Base-by-base conservation (phyloP, 2,113 vertebrate genomes). In the Pantherophis guttatus region DNA sequence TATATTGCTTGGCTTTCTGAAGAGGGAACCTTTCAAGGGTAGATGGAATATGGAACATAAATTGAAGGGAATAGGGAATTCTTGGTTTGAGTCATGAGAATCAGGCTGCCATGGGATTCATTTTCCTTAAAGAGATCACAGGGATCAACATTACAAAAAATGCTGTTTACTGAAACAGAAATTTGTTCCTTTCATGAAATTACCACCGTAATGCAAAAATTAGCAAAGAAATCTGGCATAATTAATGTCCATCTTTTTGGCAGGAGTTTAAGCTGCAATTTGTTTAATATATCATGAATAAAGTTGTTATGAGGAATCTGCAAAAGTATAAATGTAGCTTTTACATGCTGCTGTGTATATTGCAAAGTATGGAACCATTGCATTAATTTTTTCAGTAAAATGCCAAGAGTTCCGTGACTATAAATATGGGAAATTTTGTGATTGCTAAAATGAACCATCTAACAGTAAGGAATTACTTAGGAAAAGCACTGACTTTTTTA, bases 221-320 rank as follows among this genome's bases (percentile, higher is more conserved):
- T 39, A 57, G 5, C 86, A 58, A n/a, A 90, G 17, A 75, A 52
- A 54, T 91, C n/a, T 54, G 50, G 53, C 19, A 21, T 39, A n/a
- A 93, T 90, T 88, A 2, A 1, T 88, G 5, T 55, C 21, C 89
- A 11, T 58, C 13, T 8, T 2, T 1, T 50, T 88, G 39, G 91
- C 91, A 94, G 62, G 62, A 86, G 23, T 1, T 2, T 11, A 91
- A n/a, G 23, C 50, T 88, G 0, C 0, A 23, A 89, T 65, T 24
- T 8, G 4, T 9, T 55, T 39, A 91, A 54, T 13, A 57, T 95
- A 55, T 91, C 0, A 0, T 29, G 90, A 65, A 57, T 87, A 4
- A 86, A 70, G 93, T 62, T 13, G 91, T 94, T 87, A 88, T 65
- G 26, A 55, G 7, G 55, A 92, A 50, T 58, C 39, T 53, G 17